Percentiles rank a stretch among this genome's conserved stretches.
These are phyloP conservation scores for Physella acuta DNA, from an alignment of 1,140 invertebrate species.

Conservation along the genomic window DNA sequence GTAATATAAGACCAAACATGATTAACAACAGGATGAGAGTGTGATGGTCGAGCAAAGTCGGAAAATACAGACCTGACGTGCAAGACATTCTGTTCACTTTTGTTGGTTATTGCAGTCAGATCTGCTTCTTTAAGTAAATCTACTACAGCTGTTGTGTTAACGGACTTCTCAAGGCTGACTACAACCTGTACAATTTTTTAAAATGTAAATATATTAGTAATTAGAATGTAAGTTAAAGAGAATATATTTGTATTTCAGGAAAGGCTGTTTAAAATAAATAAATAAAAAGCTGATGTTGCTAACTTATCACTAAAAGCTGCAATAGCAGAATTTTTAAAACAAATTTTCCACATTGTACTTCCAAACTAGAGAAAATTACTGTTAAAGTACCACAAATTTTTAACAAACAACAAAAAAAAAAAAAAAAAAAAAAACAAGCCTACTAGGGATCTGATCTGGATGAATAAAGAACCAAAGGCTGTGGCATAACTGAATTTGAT, in stretches of 20 bases:
- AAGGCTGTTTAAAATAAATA: too few species aligned
- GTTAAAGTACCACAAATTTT: neutral
- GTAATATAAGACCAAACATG: neutral
- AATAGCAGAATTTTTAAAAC: too few species aligned
- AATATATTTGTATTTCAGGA: too few species aligned
- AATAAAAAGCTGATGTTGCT: too few species aligned
- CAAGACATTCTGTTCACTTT: neutral
- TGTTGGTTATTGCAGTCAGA: neutral
- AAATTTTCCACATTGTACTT: neutral
- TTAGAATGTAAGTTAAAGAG: too few species aligned
- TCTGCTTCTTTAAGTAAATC: slow-evolving; percentile 16
- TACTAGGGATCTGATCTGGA: neutral
- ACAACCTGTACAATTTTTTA: slow-evolving; percentile 5
- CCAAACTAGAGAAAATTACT: neutral
- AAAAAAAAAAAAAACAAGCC: neutral
- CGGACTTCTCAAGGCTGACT: neutral
- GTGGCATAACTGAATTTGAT: neutral
- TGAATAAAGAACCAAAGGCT: neutral
- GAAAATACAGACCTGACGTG: slow-evolving; percentile 16
- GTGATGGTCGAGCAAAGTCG: too few species aligned
- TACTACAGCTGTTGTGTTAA: neutral
- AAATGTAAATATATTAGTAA: too few species aligned
- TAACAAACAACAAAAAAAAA: neutral
- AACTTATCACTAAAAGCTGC: too few species aligned
- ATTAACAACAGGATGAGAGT: too few species aligned